Evolutionary conservation across 2,797 vertebrate species (phyloP), one percentile per base, ranked within the genome.

Genomic region (Remorina albescens): DNA sequence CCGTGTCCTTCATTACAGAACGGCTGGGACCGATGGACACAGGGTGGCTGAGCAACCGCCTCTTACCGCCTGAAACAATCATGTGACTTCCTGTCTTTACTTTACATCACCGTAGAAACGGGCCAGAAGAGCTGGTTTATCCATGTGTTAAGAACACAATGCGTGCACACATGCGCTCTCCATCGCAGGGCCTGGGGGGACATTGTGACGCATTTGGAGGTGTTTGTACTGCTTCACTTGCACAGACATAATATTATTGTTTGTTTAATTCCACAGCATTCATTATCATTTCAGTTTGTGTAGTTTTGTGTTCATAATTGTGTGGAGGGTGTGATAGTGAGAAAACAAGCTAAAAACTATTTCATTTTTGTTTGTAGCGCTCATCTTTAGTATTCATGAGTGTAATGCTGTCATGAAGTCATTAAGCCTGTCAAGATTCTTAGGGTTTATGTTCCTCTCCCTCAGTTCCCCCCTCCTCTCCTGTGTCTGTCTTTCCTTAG

Each of bases 81-180:
- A 75, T 1, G 26, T 61, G 66, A 65, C 60, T 12, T 51, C 49
- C 79, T 42, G 1, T 62, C 30, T 73, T 42, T 30, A 19, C 69
- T 76, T 69, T 25, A 44, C 36, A 41, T 85, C 60, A 65, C 10
- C 68, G 57, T 68, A 26, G 28, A 21, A 50, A 49, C 59, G 11
- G 46, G 67, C 53, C 32, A 39, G 78, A 76, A 77, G 71, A 78
- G 42, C 30, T 63, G 64, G 81, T 75, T 87, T 77, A 85, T 82
- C 72, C 82, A 83, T 82, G 85, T 90, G 88, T 86, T 83, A 82
- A 88, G 86, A 83, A 39, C 59, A 76, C 81, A 86, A 73, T 62
- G 81, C 16, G 65, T 76, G 58, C 73, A 60, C 41, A 66, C 58
- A 47, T 39, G 66, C 72, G 49, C 76, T 75, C 77, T 71, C 81